Base-by-base conservation (phyloP, 2,888 invertebrate species). In the Epistrophe eligans region DNA sequence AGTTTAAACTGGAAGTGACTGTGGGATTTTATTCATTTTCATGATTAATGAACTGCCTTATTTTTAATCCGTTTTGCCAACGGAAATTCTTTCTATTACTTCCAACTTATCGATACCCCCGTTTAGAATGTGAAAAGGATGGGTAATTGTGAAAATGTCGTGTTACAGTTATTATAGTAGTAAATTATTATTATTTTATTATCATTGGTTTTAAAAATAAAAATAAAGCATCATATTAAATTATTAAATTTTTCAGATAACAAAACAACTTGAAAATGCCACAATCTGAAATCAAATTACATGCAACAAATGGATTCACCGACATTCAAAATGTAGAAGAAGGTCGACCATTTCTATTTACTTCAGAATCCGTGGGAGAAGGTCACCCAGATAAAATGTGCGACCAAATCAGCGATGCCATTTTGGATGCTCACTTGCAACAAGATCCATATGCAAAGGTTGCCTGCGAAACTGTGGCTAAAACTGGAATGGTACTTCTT, bases 311-410 rank as follows among this genome's bases (percentile, higher is more conserved):
- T 90, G 84, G 88, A 17, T 90, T 89, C 72, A 57, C 43, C 8
- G 32, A 15, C 28, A 66, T 52, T 10, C 96, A 96, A 93, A 97
- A 97, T 91, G 95, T 96, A 94, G 96, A 96, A 93, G 96, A 97
- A 93, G 96, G 96, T 91, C 97, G 97, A 91, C 95, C 96, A 92
- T 99, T 99, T 94, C 95, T 99, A 88, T 99, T 99, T 94, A 99
- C 99, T 89, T 99, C 98, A 35, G 99, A 99, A 94, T 98, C 98
- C 76, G 99, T 99, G 90, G 98, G 98, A 92, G 99, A 99, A 95
- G 99, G 99, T 90, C 99, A 99, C 94, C 98, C 99, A 94, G 98
- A 98, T 93, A 98, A 98, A 95, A 98, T 98, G 98, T 98, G 98
- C 91, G 98, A 98, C 93, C 98, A 98, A 94, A 98, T 98, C 91